phyloP scores from a whole-genome alignment of 2,888 invertebrate genomes.

The Asteroscopus sphinx region DNA sequence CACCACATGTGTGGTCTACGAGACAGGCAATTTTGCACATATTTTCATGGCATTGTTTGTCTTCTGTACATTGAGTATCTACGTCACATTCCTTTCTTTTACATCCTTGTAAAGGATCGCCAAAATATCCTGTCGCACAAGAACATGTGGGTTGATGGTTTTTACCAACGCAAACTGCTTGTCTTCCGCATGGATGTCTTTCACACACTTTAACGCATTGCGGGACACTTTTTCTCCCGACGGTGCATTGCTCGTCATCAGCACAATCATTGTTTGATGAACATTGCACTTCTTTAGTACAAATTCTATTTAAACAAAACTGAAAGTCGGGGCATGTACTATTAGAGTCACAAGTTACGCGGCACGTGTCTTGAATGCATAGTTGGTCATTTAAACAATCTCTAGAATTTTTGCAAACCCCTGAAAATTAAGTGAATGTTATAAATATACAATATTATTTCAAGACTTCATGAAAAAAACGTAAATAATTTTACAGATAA shows the following conservation, averaged over 20 bases:
- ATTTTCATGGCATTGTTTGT: constrained; percentile 95
- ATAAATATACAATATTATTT: too few relatives aligned
- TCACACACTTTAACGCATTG: constrained; percentile 94
- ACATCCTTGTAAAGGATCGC: constrained; percentile 95
- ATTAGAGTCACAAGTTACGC: constrained; percentile 95
- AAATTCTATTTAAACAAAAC: constrained; percentile 95
- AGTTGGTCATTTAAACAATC: constrained; percentile 96
- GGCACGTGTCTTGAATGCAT: constrained; percentile 96
- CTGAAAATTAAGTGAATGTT: constrained; percentile 75
- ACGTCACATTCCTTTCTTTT: constrained; percentile 93
- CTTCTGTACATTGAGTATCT: constrained; percentile 93
- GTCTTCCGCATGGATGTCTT: constrained; percentile 93
- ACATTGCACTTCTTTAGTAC: constrained; percentile 95
- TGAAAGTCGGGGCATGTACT: constrained; percentile 95
- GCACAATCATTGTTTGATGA: constrained; percentile 93
- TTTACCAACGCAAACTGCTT: constrained; percentile 94
- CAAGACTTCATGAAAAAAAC: too few relatives aligned
- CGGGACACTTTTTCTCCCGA: constrained; percentile 92
- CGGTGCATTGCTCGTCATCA: constrained; percentile 92
- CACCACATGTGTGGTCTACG: constrained; percentile 95
- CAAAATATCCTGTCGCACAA: constrained; percentile 94
- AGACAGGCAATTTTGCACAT: constrained; percentile 97
- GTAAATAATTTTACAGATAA: too few relatives aligned
- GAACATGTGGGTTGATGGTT: constrained; percentile 94
- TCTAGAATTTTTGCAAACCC: constrained; percentile 94